A percentile compares a stretch with the other conserved stretches of the same genome.
These are phyloP conservation scores for Drosophila athabasca DNA, from an alignment of 1,140 invertebrate species.

Conservation along the genomic window DNA sequence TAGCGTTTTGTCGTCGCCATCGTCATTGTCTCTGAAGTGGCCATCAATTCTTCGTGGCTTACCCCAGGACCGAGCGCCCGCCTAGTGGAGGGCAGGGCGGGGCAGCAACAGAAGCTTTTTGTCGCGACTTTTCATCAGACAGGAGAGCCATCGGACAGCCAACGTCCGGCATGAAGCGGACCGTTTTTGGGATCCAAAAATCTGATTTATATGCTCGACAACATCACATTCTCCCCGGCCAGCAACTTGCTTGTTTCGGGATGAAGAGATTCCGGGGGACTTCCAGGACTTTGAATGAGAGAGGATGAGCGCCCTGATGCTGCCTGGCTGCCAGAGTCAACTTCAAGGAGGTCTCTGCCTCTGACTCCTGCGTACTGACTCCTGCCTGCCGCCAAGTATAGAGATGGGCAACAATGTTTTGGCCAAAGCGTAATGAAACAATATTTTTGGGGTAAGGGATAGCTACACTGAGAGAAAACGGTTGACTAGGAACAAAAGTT, in stretches of 20 bases:
- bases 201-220: conserved; percentile 78
- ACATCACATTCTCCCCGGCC: conserved; percentile 54
- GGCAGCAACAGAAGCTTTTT: conserved; percentile 65
- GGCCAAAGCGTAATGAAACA: conserved; percentile 68
- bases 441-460: conserved; percentile 52
- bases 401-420: conserved; percentile 51
- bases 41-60: conserved; percentile 75
- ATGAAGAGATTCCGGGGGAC: conserved; percentile 40
- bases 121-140: conserved; percentile 73
- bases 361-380: too few relatives aligned
- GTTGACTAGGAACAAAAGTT: too few relatives aligned
- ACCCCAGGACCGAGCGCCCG: conserved; percentile 3
- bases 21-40: conserved; percentile 76
- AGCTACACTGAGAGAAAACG: background rate
- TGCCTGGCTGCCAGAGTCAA: background rate
- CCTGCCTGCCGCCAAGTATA: conserved; percentile 10
- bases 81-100: background rate
- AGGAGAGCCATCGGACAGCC: background rate
- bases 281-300: background rate
- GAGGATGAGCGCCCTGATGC: background rate
- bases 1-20: conserved; percentile 29
- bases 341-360: conserved; percentile 29
- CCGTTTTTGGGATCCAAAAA: conserved; percentile 54
- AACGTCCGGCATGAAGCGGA: conserved; percentile 32
- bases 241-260: conserved; percentile 12